phyloP scores from a whole-genome alignment of 2,113 vertebrate genomes.

The Kryptolebias marmoratus region DNA sequence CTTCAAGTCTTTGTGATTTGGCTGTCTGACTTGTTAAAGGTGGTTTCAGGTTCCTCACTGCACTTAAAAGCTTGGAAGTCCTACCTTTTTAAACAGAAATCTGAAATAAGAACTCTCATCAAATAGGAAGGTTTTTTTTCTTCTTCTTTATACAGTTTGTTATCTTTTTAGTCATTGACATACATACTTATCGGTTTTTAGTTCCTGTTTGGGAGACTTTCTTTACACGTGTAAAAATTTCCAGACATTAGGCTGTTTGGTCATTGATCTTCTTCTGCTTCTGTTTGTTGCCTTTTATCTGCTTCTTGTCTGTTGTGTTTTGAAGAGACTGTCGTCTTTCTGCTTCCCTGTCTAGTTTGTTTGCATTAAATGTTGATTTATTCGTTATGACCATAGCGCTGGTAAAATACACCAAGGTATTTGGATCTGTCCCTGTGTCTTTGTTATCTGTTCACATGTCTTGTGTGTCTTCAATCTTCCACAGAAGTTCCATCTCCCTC shows the following conservation, averaged over 20 bases:
- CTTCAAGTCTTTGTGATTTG: background rate
- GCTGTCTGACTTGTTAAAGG: conserved; percentile 2
- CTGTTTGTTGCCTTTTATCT: background rate
- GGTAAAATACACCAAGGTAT: background rate
- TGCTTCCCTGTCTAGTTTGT: background rate
- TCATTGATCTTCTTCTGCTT: no score
- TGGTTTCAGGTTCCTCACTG: background rate
- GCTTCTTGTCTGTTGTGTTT: background rate
- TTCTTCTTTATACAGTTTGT: background rate
- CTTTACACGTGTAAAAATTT: no score
- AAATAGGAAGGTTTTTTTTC: background rate
- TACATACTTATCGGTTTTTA: no score
- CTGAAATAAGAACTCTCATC: background rate
- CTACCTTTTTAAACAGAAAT: no score
- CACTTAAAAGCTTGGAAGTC: no score
- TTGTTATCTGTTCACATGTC: background rate
- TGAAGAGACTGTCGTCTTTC: background rate
- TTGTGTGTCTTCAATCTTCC: background rate
- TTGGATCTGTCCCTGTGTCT: background rate
- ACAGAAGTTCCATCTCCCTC: no score
- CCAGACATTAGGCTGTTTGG: no score
- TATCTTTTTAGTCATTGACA: background rate
- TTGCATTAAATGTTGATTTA: background rate
- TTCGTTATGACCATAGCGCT: background rate
- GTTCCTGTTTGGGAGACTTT: no score